These are phyloP conservation scores for Choristoneura rosaceana DNA, from an alignment of 2,888 invertebrate genomes.

Conservation along the genomic window DNA sequence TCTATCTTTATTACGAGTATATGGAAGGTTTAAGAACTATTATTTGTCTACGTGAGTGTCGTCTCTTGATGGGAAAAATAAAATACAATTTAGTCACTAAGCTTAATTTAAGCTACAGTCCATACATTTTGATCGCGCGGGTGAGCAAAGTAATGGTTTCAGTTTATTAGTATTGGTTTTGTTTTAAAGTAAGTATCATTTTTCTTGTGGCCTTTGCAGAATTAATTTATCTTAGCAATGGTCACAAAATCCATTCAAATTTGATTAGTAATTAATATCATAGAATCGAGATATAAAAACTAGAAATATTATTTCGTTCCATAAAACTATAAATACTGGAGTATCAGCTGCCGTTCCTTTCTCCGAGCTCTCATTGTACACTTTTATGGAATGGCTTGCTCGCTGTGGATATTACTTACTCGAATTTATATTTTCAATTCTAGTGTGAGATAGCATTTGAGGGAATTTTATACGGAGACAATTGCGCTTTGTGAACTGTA, in stretches of 20 bases:
- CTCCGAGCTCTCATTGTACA: conserved; percentile 14
- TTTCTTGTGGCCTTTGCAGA: no score
- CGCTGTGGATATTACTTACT: conserved; percentile 34
- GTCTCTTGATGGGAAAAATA: no score
- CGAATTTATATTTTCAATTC: conserved; percentile 41
- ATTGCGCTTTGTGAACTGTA: conserved; percentile 8
- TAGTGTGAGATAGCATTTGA: conserved; percentile 27
- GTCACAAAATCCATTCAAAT: background rate
- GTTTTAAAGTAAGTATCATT: no score
- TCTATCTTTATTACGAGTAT: no score
- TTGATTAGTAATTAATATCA: background rate
- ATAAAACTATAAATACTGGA: conserved; percentile 16
- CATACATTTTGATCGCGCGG: no score
- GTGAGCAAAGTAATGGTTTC: no score
- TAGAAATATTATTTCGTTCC: background rate
- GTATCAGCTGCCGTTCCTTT: background rate
- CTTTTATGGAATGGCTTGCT: conserved; percentile 42
- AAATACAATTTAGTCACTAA: no score
- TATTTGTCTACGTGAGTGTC: no score
- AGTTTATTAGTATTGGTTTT: no score
- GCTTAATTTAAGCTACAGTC: no score
- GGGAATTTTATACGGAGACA: conserved; percentile 23
- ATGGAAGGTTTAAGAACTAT: no score
- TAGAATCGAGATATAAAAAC: background rate
- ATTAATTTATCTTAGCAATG: no score